A percentile compares a stretch with the other conserved stretches of the same genome.
These are phyloP conservation scores for Kryptolebias marmoratus DNA, from an alignment of 2,113 vertebrate genomes.

Conservation along the genomic window DNA sequence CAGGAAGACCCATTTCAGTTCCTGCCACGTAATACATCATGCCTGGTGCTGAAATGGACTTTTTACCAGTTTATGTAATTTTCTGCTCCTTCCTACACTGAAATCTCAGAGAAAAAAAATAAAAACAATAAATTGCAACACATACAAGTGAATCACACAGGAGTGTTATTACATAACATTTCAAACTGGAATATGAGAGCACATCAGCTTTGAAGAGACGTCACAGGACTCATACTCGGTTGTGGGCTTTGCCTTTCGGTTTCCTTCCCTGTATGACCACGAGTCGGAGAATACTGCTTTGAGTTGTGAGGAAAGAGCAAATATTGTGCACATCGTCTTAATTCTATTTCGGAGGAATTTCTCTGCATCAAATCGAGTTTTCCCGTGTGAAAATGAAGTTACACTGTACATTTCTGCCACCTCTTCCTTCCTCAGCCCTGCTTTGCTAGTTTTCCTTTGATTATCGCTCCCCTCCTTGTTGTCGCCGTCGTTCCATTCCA, in stretches of 20 bases:
- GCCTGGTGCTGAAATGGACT: slow-evolving; percentile 11
- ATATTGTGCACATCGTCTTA: slow-evolving; percentile 30
- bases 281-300: slow-evolving; percentile 49
- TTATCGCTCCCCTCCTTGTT: slow-evolving; percentile 38
- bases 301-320: slow-evolving; percentile 51
- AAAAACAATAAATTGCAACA: slow-evolving; percentile 36
- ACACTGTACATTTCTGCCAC: slow-evolving; percentile 9
- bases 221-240: slow-evolving; percentile 67
- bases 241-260: slow-evolving; percentile 51
- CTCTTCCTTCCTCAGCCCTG: background rate
- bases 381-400: slow-evolving; percentile 2
- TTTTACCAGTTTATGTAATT: slow-evolving; percentile 55
- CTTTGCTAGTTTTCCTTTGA: slow-evolving; percentile 39
- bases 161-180: slow-evolving; percentile 53
- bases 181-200: slow-evolving; percentile 53
- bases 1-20: background rate
- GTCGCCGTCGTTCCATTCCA: slow-evolving; percentile 55
- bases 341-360: slow-evolving; percentile 9
- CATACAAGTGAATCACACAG: slow-evolving; percentile 41
- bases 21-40: background rate
- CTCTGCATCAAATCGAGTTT: background rate
- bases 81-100: slow-evolving; percentile 52
- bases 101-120: slow-evolving; percentile 24
- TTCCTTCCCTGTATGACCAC: slow-evolving; percentile 35
- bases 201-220: slow-evolving; percentile 46